Percentiles rank a stretch among this genome's conserved stretches.
Evolutionary conservation across 2,113 vertebrate species (phyloP).

Genomic region (Toxostoma redivivum): DNA sequence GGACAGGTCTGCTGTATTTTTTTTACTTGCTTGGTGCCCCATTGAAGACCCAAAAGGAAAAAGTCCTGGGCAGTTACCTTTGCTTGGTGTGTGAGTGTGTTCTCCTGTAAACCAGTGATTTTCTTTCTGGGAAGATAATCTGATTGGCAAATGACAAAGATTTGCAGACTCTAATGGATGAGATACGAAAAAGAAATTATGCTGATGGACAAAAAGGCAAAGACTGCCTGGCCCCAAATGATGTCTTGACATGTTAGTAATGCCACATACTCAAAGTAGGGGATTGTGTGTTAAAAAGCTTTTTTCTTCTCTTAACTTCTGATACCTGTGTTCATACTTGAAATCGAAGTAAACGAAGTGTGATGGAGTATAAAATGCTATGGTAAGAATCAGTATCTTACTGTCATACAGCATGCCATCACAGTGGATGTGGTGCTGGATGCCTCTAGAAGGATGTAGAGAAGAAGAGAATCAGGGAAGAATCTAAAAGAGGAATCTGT

Average conservation of each 20-base stretch:
- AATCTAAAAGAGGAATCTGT: background rate
- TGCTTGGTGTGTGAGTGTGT: background rate
- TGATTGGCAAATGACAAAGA: background rate
- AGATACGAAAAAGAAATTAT: background rate
- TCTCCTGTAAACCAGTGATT: background rate
- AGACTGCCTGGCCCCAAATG: background rate
- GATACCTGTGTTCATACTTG: background rate
- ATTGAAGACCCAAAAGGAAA: background rate
- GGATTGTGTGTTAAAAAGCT: background rate
- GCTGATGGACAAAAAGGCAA: background rate
- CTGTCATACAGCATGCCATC: background rate
- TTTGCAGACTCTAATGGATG: background rate
- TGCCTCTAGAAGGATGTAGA: background rate
- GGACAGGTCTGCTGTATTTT: background rate
- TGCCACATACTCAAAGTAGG: background rate
- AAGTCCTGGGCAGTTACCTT: background rate
- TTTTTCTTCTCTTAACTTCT: background rate
- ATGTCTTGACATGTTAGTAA: background rate
- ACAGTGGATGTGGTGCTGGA: background rate
- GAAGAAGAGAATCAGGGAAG: background rate
- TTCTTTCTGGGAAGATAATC: background rate
- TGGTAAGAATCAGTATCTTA: background rate
- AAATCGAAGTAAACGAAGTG: background rate
- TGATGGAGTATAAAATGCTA: background rate
- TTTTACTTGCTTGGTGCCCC: background rate